These are phyloP conservation scores for Apostichopus japonicus DNA, from an alignment of 35 echinoderm and acorn worm species.

Conservation along the genomic window DNA sequence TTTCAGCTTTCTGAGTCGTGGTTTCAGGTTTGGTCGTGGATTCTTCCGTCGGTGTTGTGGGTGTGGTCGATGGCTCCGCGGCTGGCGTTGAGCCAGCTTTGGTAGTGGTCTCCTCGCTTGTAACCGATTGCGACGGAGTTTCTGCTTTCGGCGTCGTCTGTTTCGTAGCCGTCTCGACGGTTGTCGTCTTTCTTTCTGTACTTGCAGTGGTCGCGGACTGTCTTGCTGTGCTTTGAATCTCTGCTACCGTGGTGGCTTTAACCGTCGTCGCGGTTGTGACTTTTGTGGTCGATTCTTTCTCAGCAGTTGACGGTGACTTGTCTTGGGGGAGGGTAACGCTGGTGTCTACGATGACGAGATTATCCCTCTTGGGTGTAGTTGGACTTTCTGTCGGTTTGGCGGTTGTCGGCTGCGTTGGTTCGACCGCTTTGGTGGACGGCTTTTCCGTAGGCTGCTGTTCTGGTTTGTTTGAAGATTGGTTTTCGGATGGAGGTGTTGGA, in stretches of 20 bases:
- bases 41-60: background rate
- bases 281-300: background rate
- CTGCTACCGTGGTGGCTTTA: background rate
- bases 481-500: background rate
- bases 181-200: background rate
- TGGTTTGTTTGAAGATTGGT: background rate
- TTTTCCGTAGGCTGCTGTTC: background rate
- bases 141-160: background rate
- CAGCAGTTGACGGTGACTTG: background rate
- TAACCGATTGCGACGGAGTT: background rate
- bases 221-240: background rate
- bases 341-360: background rate
- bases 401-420: background rate
- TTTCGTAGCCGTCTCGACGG: too few species aligned
- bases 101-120: background rate
- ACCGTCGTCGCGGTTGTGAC: background rate
- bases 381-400: too few species aligned
- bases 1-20: background rate
- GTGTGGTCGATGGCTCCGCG: background rate
- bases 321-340: background rate
- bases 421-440: background rate
- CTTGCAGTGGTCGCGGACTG: background rate
- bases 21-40: background rate
- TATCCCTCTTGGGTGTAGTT: background rate
- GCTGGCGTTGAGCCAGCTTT: conserved; percentile 8